A percentile compares a stretch with the other conserved stretches of the same genome.
phyloP scores from a whole-genome alignment of 2,113 vertebrate species.

The Ornithorhynchus anatinus region DNA sequence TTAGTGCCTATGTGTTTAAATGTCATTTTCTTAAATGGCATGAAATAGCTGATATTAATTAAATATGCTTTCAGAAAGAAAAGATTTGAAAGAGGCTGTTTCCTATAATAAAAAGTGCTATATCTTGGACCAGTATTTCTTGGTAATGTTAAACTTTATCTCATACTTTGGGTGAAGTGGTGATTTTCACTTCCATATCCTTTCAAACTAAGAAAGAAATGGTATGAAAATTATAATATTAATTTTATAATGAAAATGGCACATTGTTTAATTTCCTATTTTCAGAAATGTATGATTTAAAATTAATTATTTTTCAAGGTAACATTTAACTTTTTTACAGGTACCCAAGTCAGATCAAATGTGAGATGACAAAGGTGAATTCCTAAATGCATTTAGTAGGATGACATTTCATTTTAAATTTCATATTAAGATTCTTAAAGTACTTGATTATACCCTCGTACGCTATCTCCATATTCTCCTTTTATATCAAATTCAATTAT shows the following conservation, averaged over 20 bases:
- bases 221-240: no score
- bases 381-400: neutral
- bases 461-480: neutral
- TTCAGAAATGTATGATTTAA: constrained; percentile 16
- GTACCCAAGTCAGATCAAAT: constrained; percentile 9
- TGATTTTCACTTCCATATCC: no score
- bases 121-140: no score
- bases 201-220: constrained; percentile 27
- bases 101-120: neutral
- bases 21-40: constrained; percentile 13
- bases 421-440: constrained; percentile 21
- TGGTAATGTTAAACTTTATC: no score
- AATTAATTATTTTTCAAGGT: no score
- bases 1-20: neutral
- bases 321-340: no score
- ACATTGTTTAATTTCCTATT: neutral
- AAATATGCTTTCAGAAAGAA: neutral
- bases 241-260: constrained; percentile 29
- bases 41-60: constrained; percentile 29
- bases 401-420: constrained; percentile 21
- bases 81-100: neutral
- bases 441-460: neutral
- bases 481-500: no score
- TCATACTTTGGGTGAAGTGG: no score
- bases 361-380: constrained; percentile 4